Evolutionary conservation across 2,797 vertebrate genomes (phyloP).

Genomic region (Fundulus diaphanus): DNA sequence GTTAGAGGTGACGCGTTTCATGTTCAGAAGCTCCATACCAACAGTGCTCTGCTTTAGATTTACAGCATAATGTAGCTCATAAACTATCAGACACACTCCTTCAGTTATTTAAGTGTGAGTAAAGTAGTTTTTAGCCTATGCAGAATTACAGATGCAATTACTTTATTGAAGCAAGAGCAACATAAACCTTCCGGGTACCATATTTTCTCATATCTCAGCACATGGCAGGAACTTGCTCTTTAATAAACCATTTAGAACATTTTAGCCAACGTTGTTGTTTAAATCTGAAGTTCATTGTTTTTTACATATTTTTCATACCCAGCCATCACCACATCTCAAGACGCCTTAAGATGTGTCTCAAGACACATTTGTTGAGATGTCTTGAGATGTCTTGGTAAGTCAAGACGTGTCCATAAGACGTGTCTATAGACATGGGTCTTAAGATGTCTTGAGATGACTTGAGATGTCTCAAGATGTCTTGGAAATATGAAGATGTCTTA

Average conservation of each 20-base stretch:
- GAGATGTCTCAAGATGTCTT: no score
- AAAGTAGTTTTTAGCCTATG: not conserved
- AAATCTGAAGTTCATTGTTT: not conserved
- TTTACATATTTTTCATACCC: not conserved
- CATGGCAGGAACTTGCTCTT: not conserved
- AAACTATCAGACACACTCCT: slow-evolving; percentile 40
- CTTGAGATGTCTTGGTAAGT: no score
- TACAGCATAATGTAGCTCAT: slow-evolving; percentile 54
- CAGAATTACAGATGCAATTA: not conserved
- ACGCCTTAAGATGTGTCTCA: no score
- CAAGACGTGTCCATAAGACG: no score
- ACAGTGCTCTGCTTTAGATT: slow-evolving; percentile 39
- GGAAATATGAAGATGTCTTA: no score
- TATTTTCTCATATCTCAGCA: not conserved
- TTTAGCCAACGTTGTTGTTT: not conserved
- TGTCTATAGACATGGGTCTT: no score
- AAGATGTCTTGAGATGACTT: no score
- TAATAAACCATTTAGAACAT: not conserved
- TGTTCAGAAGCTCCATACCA: slow-evolving; percentile 43
- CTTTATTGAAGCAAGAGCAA: not conserved
- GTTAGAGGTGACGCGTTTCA: slow-evolving; percentile 35
- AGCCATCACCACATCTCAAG: no score
- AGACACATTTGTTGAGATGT: no score
- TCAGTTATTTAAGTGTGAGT: slow-evolving; percentile 25
- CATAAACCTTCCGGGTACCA: not conserved